Evolutionary conservation across 2,888 invertebrate species (phyloP).

Genomic region (Euplagia quadripunctaria): DNA sequence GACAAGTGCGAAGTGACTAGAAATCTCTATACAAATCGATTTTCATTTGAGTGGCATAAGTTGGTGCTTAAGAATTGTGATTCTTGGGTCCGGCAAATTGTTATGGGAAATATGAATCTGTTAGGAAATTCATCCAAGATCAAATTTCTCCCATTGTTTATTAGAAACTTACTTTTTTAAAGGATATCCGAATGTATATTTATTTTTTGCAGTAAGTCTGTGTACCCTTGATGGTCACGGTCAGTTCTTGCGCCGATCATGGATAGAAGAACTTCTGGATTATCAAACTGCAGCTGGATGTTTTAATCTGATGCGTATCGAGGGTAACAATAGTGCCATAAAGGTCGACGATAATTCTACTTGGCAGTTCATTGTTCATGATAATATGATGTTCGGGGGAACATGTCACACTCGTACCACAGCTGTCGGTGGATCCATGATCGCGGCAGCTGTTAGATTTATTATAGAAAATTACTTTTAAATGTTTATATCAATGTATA

Average conservation of each 20-base stretch:
- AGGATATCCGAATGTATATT: neutral
- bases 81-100: neutral
- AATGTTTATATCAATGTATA: neutral
- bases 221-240: constrained; percentile 63
- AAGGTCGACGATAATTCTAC: neutral
- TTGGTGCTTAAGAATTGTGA: neutral
- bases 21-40: neutral
- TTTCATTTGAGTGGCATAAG: neutral
- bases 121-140: no score
- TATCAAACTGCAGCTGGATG: constrained; percentile 64
- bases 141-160: no score
- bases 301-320: constrained; percentile 38
- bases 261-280: constrained; percentile 54
- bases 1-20: neutral
- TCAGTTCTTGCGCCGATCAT: constrained; percentile 59
- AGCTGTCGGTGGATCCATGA: constrained; percentile 50
- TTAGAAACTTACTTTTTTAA: neutral
- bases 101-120: no score
- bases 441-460: constrained; percentile 57
- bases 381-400: constrained; percentile 42
- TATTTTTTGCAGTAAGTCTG: constrained; percentile 55
- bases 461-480: constrained; percentile 47
- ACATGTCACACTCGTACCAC: constrained; percentile 60
- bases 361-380: constrained; percentile 2
- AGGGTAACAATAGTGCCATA: constrained; percentile 4